phyloP scores from a whole-genome alignment of 1,140 invertebrate genomes.

The Drosophila repletoides region DNA sequence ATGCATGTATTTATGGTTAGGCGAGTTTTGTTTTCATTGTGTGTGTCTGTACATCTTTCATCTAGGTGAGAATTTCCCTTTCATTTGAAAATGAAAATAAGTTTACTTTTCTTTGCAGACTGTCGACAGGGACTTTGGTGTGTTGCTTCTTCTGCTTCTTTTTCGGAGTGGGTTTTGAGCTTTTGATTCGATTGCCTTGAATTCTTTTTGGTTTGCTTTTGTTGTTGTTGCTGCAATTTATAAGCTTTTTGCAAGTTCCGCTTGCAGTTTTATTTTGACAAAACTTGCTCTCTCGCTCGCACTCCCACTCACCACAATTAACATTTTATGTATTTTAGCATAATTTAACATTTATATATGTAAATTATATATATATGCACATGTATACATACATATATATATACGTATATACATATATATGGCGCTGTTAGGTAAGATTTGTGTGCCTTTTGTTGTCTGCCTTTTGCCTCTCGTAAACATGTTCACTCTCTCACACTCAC shows the following conservation, averaged over 20 bases:
- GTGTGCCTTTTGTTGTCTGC: conserved; percentile 22
- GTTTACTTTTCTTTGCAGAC: conserved; percentile 74
- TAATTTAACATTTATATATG: conserved; percentile 22
- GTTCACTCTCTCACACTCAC: conserved; percentile 52
- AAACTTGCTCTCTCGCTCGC: too few relatives aligned
- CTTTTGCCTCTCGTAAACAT: conserved; percentile 66
- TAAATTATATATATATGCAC: conserved; percentile 11
- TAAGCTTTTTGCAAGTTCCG: too few relatives aligned
- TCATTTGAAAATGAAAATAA: conserved; percentile 82
- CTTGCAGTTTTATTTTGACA: conserved; percentile 18
- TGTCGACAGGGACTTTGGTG: conserved; percentile 24
- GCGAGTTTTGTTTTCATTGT: conserved; percentile 11
- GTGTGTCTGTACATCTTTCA: conserved; percentile 41
- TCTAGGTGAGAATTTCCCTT: conserved; percentile 82
- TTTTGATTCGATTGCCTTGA: conserved; percentile 9
- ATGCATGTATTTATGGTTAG: conserved; percentile 14
- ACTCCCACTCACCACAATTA: conserved; percentile 6
- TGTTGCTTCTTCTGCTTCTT: conserved; percentile 11
- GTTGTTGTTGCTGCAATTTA: too few relatives aligned
- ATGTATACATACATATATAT: background rate
- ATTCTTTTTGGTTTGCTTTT: too few relatives aligned
- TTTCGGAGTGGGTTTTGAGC: conserved; percentile 3
- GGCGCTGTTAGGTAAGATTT: conserved; percentile 71
- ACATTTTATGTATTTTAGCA: conserved; percentile 18
- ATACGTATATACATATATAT: conserved; percentile 7